Evolutionary conservation across 2,888 invertebrate species (phyloP).

Genomic region (Chymomyza fuscimana): DNA sequence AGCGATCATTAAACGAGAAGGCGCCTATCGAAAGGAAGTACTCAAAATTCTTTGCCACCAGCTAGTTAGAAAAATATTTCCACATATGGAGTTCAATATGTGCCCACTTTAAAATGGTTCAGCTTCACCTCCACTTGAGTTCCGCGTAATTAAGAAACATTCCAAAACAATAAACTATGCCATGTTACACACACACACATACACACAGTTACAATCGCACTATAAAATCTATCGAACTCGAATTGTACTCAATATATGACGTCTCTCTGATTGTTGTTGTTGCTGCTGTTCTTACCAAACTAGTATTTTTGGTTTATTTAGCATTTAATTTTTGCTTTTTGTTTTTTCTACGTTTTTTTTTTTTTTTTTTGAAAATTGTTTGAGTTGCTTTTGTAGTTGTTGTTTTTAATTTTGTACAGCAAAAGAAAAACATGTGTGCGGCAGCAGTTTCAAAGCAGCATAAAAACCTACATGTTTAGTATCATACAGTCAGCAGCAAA

Average conservation of each 20-base stretch:
- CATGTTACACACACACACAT: conserved; percentile 32
- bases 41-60: not conserved
- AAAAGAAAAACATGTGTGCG: conserved; percentile 65
- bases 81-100: conserved; percentile 19
- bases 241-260: conserved; percentile 19
- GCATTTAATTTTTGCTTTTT: conserved; percentile 26
- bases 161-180: conserved; percentile 65
- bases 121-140: conserved; percentile 61
- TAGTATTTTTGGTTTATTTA: conserved; percentile 41
- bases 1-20: conserved; percentile 16
- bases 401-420: conserved; percentile 49
- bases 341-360: conserved; percentile 20
- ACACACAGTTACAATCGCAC: not conserved
- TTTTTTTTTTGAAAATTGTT: conserved; percentile 16
- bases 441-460: conserved; percentile 62
- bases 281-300: conserved; percentile 36
- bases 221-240: conserved; percentile 10
- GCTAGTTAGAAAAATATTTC: not conserved
- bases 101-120: conserved; percentile 6
- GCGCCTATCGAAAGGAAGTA: not conserved
- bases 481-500: too few relatives aligned
- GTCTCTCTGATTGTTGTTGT: conserved; percentile 13
- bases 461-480: not conserved
- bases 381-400: conserved; percentile 35
- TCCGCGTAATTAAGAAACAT: conserved; percentile 71